Base-by-base conservation (phyloP, 2,113 vertebrate genomes). In the Axis porcinus region DNA sequence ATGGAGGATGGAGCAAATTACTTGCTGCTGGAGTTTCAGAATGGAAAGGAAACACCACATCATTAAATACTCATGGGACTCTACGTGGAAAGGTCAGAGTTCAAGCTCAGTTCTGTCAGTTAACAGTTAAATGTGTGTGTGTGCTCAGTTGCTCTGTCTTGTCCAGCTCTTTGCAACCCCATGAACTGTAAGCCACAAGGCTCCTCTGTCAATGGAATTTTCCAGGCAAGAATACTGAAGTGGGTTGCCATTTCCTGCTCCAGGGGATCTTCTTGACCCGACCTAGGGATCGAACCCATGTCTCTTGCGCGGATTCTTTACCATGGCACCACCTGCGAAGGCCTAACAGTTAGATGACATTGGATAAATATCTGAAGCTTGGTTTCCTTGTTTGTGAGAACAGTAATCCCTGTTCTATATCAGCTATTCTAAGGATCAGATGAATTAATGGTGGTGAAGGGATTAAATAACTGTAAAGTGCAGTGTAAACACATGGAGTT, bases 1-100 rank as follows among this genome's bases (percentile, higher is more conserved):
- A 40, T 92, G 64, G 86, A 87, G 28, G 67, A 52, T 60, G 28
- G 81, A 86, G 14, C 78, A 89, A 74, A 89, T 96, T 57, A 47
- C 79, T 96, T 52, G 43, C 54, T 93, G 30, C 40, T 97, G 40
- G 57, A 43, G 45, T 81, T 94, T 96, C 28, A 89, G 28, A 93
- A 82, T n/a, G 33, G 74, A 55, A 93, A 93, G 40, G 30, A 96
- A 91, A 28, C 21, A 36, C 7, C 13, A 28, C 23, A 6, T 93
- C 57, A 45, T 64, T 76, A 88, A 89, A 94, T 64, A 64, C 33
- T 50, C 28, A 36, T 55, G 54, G 9, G n/a, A 40, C 15, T 94
- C 14, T 89, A 55, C 58, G 15, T 78, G 36, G 11, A n/a, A 93
- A 91, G 54, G 28, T 25, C 33, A 87, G 36, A 97, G 90, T 57